phyloP scores from a whole-genome alignment of 2,888 invertebrate species.

The Periphyllus acericola region DNA sequence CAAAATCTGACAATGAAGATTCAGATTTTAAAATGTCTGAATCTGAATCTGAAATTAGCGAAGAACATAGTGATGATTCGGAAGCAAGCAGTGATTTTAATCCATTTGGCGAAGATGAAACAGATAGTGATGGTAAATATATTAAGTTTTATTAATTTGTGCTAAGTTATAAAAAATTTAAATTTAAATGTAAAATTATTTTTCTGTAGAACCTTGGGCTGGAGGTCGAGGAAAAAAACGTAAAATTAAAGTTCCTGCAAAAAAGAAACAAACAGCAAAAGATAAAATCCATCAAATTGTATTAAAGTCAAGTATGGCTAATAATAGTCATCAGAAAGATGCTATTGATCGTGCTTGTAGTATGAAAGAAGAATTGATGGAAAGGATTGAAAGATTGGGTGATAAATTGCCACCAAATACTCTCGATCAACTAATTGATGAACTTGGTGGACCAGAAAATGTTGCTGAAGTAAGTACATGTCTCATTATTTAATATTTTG shows the following conservation, averaged over 20 bases:
- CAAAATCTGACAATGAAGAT: conserved; percentile 73
- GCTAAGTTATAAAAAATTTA: neutral
- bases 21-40: conserved; percentile 72
- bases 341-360: conserved; percentile 88
- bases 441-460: conserved; percentile 95
- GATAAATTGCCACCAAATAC: conserved; percentile 94
- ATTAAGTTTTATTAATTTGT: neutral
- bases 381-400: conserved; percentile 86
- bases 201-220: conserved; percentile 80
- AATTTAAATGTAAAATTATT: conserved; percentile 8
- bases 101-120: conserved; percentile 83
- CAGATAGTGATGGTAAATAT: conserved; percentile 71
- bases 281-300: conserved; percentile 76
- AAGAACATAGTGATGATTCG: conserved; percentile 66
- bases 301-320: conserved; percentile 64
- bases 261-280: conserved; percentile 76
- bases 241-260: conserved; percentile 71
- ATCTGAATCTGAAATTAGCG: conserved; percentile 66
- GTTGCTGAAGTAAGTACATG: conserved; percentile 83
- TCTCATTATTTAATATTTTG: neutral
- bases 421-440: conserved; percentile 97
- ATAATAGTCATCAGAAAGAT: conserved; percentile 78
- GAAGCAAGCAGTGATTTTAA: conserved; percentile 85
- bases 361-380: conserved; percentile 92
- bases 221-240: conserved; percentile 75